Base-by-base conservation (phyloP, 2,888 invertebrate species). In the Automeris io region DNA sequence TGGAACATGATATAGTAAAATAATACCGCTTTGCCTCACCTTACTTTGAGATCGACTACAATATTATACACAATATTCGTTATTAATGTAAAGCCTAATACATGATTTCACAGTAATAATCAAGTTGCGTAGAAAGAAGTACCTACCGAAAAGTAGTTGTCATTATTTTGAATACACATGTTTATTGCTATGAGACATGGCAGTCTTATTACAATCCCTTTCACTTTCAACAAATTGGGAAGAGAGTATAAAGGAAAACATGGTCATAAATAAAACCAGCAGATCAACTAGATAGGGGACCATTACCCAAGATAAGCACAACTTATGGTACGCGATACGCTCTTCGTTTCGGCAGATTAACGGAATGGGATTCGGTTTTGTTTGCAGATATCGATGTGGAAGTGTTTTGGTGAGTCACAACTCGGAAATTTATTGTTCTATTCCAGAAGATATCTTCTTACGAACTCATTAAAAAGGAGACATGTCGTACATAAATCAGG, bases 181-280 rank as follows among this genome's bases (percentile, higher is more conserved):
- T 83, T 83, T 83, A 85, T 82, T 81, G 74, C 75, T 76, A 82
- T 79, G 80, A 83, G 83, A 81, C 80, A 82, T 83, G 80, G 82
- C 80, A 80, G 74, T 66, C 75, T 79, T 79, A 81, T 85, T 83
- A 83, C 82, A 85, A 82, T 85, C 78, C 79, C 79, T 83, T 86
- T 85, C 83, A 83, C 83, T 85, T 82, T 82, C 80, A 81, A 79
- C 83, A 86, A 86, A 85, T 85, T 82, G 85, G 81, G 78, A 82
- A 79, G 59, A 81, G 77, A 81, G 81, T 79, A 81, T 81, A 83
- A 86, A 86, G 80, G 76, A 85, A 83, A 86, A 85, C 85, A 85
- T 78, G 82, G 75, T 72, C 70, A 83, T 86, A 86, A 86, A 86
- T 83, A 82, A 85, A 83, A 83, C 75, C 74, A 78, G 79, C 76